These are phyloP conservation scores for Saccostrea echinata DNA, from an alignment of 1,140 invertebrate genomes.

Conservation along the genomic window DNA sequence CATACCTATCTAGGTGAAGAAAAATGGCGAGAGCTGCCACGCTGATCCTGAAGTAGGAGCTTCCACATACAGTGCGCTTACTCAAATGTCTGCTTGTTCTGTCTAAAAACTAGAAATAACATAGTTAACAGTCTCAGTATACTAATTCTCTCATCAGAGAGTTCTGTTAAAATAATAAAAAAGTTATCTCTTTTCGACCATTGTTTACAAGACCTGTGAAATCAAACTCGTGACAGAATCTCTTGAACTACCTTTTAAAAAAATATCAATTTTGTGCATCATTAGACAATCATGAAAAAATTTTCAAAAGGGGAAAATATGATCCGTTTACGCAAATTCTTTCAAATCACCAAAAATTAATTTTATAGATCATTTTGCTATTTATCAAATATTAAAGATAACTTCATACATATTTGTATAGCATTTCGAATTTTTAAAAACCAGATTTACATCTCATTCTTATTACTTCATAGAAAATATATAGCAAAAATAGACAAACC, in stretches of 20 bases:
- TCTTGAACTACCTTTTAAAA: too few species aligned
- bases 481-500: neutral
- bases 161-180: neutral
- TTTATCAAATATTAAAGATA: too few species aligned
- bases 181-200: neutral
- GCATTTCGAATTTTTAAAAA: neutral
- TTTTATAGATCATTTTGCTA: too few species aligned
- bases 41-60: constrained; percentile 3
- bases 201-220: neutral
- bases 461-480: neutral
- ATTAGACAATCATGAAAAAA: too few species aligned
- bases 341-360: too few species aligned
- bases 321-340: too few species aligned
- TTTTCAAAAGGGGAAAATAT: too few species aligned
- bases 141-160: neutral
- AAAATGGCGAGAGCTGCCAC: neutral
- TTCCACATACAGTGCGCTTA: neutral
- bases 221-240: too few species aligned
- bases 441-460: neutral
- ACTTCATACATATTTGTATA: too few species aligned
- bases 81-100: neutral
- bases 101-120: neutral
- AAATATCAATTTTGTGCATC: too few species aligned
- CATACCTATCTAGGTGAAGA: neutral
- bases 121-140: neutral